Evolutionary conservation across 2,113 vertebrate species (phyloP).

Genomic region (Melanerpes aurifrons): DNA sequence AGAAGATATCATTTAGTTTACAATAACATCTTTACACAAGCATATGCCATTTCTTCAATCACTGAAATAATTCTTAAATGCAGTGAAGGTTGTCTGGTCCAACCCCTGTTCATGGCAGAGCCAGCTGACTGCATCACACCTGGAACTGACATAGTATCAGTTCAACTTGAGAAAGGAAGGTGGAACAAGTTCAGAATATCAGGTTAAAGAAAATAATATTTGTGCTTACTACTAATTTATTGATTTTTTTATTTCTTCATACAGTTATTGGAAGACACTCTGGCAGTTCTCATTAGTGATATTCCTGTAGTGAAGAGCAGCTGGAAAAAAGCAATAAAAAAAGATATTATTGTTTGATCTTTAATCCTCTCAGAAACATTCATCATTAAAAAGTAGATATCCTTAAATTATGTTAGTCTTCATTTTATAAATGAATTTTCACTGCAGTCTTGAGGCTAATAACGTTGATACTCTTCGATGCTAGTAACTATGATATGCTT

Average conservation of each 20-base stretch:
- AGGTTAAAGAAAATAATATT: background rate
- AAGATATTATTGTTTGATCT: background rate
- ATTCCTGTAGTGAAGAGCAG: background rate
- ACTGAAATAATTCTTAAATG: background rate
- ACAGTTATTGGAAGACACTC: background rate
- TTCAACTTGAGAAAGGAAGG: background rate
- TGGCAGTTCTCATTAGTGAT: background rate
- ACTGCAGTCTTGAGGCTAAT: background rate
- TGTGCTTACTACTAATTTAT: background rate
- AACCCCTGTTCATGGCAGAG: background rate
- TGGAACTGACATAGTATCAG: background rate
- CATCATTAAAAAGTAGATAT: background rate
- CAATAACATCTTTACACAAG: background rate
- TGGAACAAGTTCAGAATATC: background rate
- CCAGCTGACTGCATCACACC: background rate
- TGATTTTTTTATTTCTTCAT: background rate
- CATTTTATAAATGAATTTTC: constrained; percentile 1
- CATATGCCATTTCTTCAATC: background rate
- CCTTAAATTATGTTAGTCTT: background rate
- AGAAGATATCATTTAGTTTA: background rate
- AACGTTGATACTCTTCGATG: constrained; percentile 4
- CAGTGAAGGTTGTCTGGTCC: background rate
- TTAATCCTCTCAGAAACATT: constrained; percentile 15
- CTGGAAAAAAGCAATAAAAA: background rate
- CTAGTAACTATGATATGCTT: background rate